Base-by-base conservation (phyloP, 2,113 vertebrate genomes). In the Macaca mulatta region DNA sequence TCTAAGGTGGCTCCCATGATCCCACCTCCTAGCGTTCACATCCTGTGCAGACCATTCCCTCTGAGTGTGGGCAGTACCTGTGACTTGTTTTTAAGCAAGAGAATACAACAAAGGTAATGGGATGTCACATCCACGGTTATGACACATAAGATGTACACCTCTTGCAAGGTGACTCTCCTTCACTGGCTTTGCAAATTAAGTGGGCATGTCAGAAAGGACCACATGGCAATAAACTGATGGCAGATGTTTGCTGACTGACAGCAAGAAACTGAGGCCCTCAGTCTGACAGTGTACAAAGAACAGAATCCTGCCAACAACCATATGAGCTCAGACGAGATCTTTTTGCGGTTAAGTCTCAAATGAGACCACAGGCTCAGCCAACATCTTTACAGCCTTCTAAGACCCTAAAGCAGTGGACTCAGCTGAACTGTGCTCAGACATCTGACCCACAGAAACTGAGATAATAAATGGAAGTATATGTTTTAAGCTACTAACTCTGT, bases 31-130 rank as follows among this genome's bases (percentile, higher is more conserved):
- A 86, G n/a, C 23, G 67, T 25, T 35, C 14, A 48, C 0, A 1
- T 79, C 72, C 35, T 74, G 16, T 22, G 25, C 14, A 38, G 27
- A 16, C 16, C 3, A 64, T 8, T 82, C 30, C 10, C 64, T 57
- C 13, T 8, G 18, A 30, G 8, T 40, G 8, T 57, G 11, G n/a
- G 35, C 9, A 81, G 83, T 59, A 20, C 16, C n/a, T 27, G 1
- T 17, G 50, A 87, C 50, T 89, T 77, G 45, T 75, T 74, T 82
- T n/a, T 90, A 61, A 57, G 35, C n/a, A 52, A 67, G 27, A 84
- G 52, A 57, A 69, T 10, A n/a, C 12, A 50, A 25, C 50, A 27
- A 67, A 92, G 5, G 35, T 9, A 61, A 89, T 4, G 18, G 43
- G 25, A 5, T 3, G 8, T 59, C 81, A 43, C 6, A 50, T 38